A percentile compares a stretch with the other conserved stretches of the same genome.
Evolutionary conservation across 1,140 invertebrate genomes (phyloP).

Genomic region (Globodera rostochiensis): DNA sequence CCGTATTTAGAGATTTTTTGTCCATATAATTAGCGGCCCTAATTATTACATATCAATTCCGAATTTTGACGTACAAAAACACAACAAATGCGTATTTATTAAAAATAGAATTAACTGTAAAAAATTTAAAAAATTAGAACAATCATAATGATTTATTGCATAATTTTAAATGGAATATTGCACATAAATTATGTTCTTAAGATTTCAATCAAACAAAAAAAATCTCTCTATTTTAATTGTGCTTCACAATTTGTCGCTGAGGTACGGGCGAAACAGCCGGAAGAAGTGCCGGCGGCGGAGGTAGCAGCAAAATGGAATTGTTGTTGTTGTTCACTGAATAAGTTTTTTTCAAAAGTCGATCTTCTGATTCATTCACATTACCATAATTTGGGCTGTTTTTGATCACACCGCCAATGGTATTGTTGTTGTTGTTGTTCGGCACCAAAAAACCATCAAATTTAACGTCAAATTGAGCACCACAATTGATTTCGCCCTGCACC

Average conservation of each 20-base stretch:
- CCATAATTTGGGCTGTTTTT: background rate
- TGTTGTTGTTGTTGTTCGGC: background rate
- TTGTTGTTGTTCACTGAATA: background rate
- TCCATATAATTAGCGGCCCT: too few species aligned
- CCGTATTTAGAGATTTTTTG: too few species aligned
- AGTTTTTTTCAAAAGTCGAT: background rate
- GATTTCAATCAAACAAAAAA: background rate
- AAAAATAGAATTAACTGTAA: background rate
- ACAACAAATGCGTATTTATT: too few species aligned
- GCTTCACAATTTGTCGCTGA: background rate
- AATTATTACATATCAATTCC: too few species aligned
- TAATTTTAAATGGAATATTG: background rate
- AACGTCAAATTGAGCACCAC: constrained; percentile 44
- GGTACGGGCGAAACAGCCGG: background rate
- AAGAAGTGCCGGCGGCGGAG: background rate
- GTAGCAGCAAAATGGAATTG: background rate
- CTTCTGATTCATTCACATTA: background rate
- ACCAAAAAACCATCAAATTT: constrained; percentile 2
- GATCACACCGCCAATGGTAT: background rate
- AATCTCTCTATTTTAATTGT: too few species aligned
- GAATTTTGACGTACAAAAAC: too few species aligned
- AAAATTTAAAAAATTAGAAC: background rate
- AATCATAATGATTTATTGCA: constrained; percentile 1
- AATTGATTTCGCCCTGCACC: constrained; percentile 49
- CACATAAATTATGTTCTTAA: background rate